Conservation (phyloP, 2,888 invertebrate species). For the Polymixis flavicincta region DNA sequence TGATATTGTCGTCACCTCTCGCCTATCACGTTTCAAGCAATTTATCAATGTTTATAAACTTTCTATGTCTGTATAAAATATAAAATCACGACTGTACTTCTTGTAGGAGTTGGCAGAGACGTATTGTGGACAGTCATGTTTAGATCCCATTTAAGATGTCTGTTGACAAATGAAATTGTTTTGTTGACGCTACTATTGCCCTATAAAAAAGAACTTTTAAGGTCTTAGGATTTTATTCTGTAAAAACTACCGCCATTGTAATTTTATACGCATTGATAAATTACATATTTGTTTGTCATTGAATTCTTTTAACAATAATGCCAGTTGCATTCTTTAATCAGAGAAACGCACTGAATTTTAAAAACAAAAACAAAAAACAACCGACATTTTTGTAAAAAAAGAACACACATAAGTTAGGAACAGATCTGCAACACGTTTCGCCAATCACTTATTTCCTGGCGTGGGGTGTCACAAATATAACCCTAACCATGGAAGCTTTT, state of each 20-base stretch:
- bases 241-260: background rate
- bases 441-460: background rate
- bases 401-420: slow-evolving; percentile 12
- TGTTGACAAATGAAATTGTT: background rate
- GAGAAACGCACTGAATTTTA: background rate
- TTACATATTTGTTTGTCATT: background rate
- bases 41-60: slow-evolving; percentile 31
- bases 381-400: slow-evolving; percentile 20
- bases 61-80: background rate
- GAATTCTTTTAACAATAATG: slow-evolving; percentile 15
- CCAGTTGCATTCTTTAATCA: background rate
- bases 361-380: background rate
- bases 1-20: background rate
- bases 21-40: background rate
- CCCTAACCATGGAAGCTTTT: background rate
- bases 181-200: background rate
- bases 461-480: slow-evolving; percentile 9
- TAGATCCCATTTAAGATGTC: background rate
- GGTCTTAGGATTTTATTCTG: background rate
- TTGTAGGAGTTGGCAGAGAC: background rate
- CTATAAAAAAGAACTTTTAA: background rate
- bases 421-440: slow-evolving; percentile 25
- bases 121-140: background rate
- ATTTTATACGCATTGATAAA: slow-evolving; percentile 17
- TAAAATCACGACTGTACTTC: background rate